Evolutionary conservation across 37 sponge, comb jelly and placozoan genomes (phyloP).

Genomic region (Haliclona indistincta): DNA sequence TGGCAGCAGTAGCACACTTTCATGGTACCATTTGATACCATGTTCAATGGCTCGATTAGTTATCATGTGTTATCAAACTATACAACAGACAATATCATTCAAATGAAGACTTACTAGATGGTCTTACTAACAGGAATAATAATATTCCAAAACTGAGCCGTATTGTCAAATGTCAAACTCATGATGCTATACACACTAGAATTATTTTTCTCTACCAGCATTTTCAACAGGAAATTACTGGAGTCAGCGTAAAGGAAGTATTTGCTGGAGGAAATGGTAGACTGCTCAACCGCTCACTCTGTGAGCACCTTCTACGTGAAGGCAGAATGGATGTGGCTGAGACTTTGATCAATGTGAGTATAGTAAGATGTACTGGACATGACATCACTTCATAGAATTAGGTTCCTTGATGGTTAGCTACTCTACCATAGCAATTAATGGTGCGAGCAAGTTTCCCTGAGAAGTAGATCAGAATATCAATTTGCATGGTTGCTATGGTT

Average conservation of each 20-base stretch:
- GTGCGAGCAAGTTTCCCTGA: no score
- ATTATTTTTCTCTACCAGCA: slow-evolving; percentile 23
- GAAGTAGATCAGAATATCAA: no score
- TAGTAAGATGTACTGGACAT: no score
- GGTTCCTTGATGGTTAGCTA: no score
- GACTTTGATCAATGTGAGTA: slow-evolving; percentile 39
- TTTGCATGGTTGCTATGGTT: no score
- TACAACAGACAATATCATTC: not conserved
- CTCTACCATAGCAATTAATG: not conserved
- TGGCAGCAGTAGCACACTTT: no score
- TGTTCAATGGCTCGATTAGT: no score
- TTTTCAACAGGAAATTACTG: slow-evolving; percentile 61
- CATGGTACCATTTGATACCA: no score
- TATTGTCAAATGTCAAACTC: not conserved
- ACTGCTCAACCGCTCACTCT: slow-evolving; percentile 56
- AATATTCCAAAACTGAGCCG: not conserved
- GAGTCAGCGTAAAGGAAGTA: slow-evolving; percentile 46
- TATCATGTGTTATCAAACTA: no score
- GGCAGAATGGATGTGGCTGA: slow-evolving; percentile 81
- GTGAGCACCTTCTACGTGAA: slow-evolving; percentile 84
- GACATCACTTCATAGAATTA: no score
- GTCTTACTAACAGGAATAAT: not conserved
- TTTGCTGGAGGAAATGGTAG: slow-evolving; percentile 20
- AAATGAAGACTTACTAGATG: not conserved
- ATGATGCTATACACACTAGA: not conserved